Percentiles rank a stretch among this genome's conserved stretches.
Evolutionary conservation across 35 echinoderm and acorn worm genomes (phyloP).

Genomic region (Apostichopus japonicus): DNA sequence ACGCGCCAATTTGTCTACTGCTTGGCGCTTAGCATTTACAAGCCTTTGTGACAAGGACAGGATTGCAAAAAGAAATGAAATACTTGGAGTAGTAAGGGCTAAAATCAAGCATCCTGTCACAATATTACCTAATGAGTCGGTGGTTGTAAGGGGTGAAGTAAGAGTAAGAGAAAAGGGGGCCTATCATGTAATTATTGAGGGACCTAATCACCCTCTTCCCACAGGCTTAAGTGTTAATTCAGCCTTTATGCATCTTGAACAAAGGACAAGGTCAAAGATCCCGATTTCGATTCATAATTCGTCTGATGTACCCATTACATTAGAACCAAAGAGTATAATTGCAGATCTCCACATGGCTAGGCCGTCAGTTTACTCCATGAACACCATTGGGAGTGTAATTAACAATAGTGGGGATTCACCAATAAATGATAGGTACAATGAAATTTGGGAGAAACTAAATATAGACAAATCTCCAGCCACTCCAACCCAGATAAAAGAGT

Average conservation of each 20-base stretch:
- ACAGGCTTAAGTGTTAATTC: not conserved
- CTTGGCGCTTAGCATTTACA: not conserved
- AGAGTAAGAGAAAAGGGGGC: not conserved
- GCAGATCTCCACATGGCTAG: not conserved
- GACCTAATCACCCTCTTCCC: not conserved
- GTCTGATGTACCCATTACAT: not conserved
- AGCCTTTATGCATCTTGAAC: not conserved
- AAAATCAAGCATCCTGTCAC: not conserved
- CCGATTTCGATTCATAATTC: not conserved
- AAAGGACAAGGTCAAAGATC: not conserved
- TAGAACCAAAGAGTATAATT: conserved; percentile 12
- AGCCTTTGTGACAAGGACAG: not conserved
- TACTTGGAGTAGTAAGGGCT: not conserved
- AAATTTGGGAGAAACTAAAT: too few species aligned
- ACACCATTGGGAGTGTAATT: too few species aligned
- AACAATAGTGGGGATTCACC: too few species aligned
- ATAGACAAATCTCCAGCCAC: too few species aligned
- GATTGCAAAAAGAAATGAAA: not conserved
- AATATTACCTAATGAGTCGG: not conserved
- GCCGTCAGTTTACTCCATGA: too few species aligned
- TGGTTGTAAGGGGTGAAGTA: not conserved
- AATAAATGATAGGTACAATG: too few species aligned
- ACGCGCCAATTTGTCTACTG: not conserved
- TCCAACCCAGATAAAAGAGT: too few species aligned
- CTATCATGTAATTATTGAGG: not conserved